These are phyloP conservation scores for Hucho hucho DNA, from an alignment of 2,113 vertebrate genomes.

Conservation along the genomic window DNA sequence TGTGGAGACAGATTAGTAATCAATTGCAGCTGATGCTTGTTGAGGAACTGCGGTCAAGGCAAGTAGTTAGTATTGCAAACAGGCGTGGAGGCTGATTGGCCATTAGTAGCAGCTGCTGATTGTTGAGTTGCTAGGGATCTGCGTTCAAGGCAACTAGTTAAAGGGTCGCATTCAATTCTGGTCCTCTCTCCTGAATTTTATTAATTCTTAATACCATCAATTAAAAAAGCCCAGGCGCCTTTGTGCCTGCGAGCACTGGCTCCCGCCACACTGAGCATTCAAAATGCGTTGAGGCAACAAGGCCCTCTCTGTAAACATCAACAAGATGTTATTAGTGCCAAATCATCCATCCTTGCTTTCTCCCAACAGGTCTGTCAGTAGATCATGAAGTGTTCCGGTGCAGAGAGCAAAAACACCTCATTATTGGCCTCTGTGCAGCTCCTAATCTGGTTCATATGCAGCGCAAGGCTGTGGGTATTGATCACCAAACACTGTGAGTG, in stretches of 20 bases:
- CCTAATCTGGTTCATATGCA: conserved; percentile 29
- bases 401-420: conserved; percentile 19
- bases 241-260: background rate
- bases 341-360: background rate
- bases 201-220: background rate
- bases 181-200: no score
- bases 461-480: conserved; percentile 23
- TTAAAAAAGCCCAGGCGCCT: background rate
- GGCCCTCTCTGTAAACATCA: conserved; percentile 10
- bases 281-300: background rate
- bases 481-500: conserved; percentile 17
- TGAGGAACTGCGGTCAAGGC: no score
- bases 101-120: no score
- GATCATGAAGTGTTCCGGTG: conserved; percentile 8
- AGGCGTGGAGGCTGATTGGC: no score
- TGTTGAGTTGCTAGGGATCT: no score
- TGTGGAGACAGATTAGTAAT: no score
- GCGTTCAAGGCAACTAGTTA: no score
- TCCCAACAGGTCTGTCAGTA: background rate
- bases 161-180: background rate
- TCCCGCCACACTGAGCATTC: background rate
- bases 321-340: background rate
- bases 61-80: no score
- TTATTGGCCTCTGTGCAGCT: conserved; percentile 8
- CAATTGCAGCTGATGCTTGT: no score